Percentiles rank a stretch among this genome's conserved stretches.
phyloP scores from a whole-genome alignment of 2,888 invertebrate species.

The Tetragnatha montana region DNA sequence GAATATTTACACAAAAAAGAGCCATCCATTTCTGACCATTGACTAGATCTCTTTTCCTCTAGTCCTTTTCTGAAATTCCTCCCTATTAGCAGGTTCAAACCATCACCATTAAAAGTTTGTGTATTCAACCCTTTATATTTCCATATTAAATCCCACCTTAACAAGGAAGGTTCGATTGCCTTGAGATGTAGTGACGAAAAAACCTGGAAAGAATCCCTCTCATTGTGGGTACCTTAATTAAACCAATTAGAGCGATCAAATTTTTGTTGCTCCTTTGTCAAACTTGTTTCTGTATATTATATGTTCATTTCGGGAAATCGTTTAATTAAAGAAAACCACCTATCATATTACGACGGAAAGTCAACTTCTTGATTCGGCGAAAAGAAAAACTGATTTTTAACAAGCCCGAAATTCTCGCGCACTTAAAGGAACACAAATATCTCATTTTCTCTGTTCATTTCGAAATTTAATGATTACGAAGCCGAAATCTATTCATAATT shows the following conservation, averaged over 20 bases:
- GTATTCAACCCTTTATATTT: slow-evolving; percentile 24
- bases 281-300: slow-evolving; percentile 23
- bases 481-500: slow-evolving; percentile 20
- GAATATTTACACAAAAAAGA: not conserved
- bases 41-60: not conserved
- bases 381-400: slow-evolving; percentile 17
- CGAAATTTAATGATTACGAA: slow-evolving; percentile 24
- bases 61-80: not conserved
- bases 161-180: slow-evolving; percentile 27
- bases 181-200: slow-evolving; percentile 8
- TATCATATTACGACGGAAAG: slow-evolving; percentile 20
- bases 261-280: slow-evolving; percentile 21
- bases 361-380: not conserved
- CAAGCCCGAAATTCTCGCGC: slow-evolving; percentile 2
- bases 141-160: slow-evolving; percentile 34
- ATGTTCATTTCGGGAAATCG: slow-evolving; percentile 30
- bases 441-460: slow-evolving; percentile 11
- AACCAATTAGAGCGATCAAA: slow-evolving; percentile 39
- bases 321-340: slow-evolving; percentile 39
- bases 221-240: slow-evolving; percentile 41
- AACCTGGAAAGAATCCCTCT: slow-evolving; percentile 5
- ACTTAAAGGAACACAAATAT: slow-evolving; percentile 16
- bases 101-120: not conserved
- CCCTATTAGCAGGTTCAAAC: not conserved
- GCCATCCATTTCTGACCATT: not conserved